These are phyloP conservation scores for Pantala flavescens DNA, from an alignment of 1,140 invertebrate genomes.

Conservation along the genomic window DNA sequence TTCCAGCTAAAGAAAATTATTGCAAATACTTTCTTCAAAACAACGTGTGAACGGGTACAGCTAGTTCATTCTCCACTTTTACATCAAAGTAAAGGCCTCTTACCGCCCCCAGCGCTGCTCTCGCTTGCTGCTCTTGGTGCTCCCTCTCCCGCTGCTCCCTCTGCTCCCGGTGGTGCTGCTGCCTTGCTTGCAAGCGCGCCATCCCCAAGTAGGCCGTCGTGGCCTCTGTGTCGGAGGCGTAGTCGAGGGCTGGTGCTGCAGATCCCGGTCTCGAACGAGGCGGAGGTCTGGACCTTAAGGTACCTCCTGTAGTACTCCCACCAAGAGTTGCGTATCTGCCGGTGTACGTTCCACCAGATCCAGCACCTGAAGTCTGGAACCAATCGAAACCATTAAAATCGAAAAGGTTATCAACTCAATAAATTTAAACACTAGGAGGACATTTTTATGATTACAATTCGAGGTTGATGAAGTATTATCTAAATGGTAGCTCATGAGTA, in stretches of 20 bases:
- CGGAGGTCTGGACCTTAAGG: neutral
- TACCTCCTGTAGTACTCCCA: conserved; percentile 33
- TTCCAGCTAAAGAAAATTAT: too few relatives aligned
- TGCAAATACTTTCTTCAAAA: too few relatives aligned
- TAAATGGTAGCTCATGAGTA: too few relatives aligned
- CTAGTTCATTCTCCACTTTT: too few relatives aligned
- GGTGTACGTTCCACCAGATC: conserved; percentile 47
- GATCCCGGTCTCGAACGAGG: conserved; percentile 28
- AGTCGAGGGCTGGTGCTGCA: conserved; percentile 46
- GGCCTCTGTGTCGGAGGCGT: conserved; percentile 89
- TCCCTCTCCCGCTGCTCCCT: neutral
- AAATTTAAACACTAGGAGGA: too few relatives aligned
- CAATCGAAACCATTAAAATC: conserved; percentile 19
- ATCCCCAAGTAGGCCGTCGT: conserved; percentile 45
- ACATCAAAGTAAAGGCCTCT: too few relatives aligned
- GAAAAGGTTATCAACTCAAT: conserved; percentile 14
- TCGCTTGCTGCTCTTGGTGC: conserved; percentile 9
- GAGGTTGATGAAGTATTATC: too few relatives aligned
- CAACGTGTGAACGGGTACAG: too few relatives aligned
- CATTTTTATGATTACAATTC: too few relatives aligned
- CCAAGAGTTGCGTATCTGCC: conserved; percentile 39
- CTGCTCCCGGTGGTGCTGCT: neutral
- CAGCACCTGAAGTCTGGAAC: conserved; percentile 37
- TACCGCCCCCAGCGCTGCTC: conserved; percentile 28
- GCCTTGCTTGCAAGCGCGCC: neutral